A percentile compares a stretch with the other conserved stretches of the same genome.
Conservation (phyloP, 1,140 invertebrate genomes). For the Nasonia giraulti region DNA sequence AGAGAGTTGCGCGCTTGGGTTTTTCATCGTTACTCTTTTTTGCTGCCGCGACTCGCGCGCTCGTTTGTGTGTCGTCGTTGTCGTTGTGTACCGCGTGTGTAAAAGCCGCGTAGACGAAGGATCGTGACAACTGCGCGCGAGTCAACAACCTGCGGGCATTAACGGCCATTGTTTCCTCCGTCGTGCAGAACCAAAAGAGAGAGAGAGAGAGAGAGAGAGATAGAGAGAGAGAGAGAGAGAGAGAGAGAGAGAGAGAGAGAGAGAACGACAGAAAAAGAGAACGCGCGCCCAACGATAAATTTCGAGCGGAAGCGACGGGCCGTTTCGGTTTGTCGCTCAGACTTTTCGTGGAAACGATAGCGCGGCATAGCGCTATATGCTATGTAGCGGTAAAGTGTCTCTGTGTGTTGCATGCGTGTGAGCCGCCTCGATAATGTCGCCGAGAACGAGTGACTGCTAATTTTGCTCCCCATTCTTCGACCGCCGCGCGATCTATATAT, state of each 20-base stretch:
- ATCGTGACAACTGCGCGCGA: slow-evolving; percentile 42
- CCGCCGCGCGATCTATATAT: slow-evolving; percentile 11
- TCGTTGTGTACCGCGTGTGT: not conserved
- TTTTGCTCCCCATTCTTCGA: slow-evolving; percentile 27
- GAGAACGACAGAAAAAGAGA: slow-evolving; percentile 1
- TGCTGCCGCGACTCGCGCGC: not conserved
- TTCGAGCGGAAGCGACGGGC: slow-evolving; percentile 61
- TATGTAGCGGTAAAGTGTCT: not conserved
- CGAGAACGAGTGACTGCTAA: not conserved
- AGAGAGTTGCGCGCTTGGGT: not conserved
- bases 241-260: not conserved
- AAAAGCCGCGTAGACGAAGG: slow-evolving; percentile 15
- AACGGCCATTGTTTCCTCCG: slow-evolving; percentile 60
- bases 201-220: not conserved
- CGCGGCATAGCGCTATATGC: slow-evolving; percentile 41
- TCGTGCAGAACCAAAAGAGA: slow-evolving; percentile 55
- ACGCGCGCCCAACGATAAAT: slow-evolving; percentile 49
- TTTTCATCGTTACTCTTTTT: not conserved
- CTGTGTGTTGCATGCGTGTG: not conserved
- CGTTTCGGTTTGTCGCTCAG: slow-evolving; percentile 51
- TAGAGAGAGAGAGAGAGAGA: not conserved
- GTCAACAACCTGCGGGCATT: slow-evolving; percentile 65
- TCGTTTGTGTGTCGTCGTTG: not conserved
- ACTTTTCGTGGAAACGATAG: slow-evolving; percentile 54
- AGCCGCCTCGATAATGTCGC: slow-evolving; percentile 46